A percentile compares a stretch with the other conserved stretches of the same genome.
phyloP scores from a whole-genome alignment of 2,888 invertebrate species.

The Helobdella robusta region DNA sequence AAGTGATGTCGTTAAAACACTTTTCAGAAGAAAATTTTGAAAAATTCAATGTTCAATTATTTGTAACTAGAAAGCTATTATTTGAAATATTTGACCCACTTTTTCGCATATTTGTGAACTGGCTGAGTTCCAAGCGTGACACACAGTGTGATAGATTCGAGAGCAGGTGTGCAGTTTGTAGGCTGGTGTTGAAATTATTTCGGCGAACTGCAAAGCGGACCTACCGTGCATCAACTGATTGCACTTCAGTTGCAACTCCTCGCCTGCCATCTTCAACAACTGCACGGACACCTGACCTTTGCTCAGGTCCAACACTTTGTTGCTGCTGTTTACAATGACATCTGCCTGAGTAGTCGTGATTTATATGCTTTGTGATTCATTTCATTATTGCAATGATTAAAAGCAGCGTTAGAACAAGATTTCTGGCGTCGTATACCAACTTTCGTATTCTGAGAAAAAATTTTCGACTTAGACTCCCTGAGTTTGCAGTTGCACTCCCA shows the following conservation, averaged over 20 bases:
- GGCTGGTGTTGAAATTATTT: conserved; percentile 36
- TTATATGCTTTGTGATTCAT: no score
- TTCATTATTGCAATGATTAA: no score
- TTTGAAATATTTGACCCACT: conserved; percentile 1
- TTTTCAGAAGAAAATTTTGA: not conserved
- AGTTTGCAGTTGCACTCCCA: no score
- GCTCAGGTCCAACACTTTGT: conserved; percentile 36
- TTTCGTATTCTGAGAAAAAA: no score
- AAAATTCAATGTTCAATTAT: not conserved
- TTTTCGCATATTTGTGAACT: conserved; percentile 2
- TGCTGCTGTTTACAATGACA: conserved; percentile 40
- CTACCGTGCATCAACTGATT: conserved; percentile 31
- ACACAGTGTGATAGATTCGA: conserved; percentile 37
- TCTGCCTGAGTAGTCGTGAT: conserved; percentile 41
- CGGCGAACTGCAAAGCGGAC: conserved; percentile 35
- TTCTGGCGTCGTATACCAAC: no score
- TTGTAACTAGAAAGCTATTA: not conserved
- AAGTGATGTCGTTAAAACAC: no score
- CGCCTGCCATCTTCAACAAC: conserved; percentile 39
- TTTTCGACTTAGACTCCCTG: no score
- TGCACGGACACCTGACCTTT: conserved; percentile 38
- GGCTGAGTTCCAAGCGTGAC: conserved; percentile 29
- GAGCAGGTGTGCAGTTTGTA: conserved; percentile 37
- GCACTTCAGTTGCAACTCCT: conserved; percentile 36
- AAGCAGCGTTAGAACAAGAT: no score